A percentile compares a stretch with the other conserved stretches of the same genome.
These are phyloP conservation scores for Glyptemys insculpta DNA, from an alignment of 2,797 vertebrate genomes.

Conservation along the genomic window DNA sequence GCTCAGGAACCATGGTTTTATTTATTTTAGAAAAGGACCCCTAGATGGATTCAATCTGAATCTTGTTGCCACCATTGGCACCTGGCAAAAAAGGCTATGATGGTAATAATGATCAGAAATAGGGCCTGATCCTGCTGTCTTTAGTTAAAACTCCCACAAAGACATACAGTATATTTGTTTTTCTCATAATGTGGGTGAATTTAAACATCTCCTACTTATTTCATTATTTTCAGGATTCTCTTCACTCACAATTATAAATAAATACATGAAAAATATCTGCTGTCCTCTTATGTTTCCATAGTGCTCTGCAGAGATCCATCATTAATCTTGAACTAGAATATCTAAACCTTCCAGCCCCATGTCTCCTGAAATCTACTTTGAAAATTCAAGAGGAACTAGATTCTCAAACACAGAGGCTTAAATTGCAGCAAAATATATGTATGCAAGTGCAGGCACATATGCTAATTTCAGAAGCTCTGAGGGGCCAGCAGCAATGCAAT, in stretches of 20 bases:
- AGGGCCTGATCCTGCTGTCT: background rate
- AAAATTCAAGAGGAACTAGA: background rate
- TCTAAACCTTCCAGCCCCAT: background rate
- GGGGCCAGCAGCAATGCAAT: background rate
- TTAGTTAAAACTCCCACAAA: background rate
- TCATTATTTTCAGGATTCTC: background rate
- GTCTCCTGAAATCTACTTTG: background rate
- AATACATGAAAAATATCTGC: background rate
- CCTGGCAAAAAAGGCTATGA: background rate
- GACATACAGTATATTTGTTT: background rate
- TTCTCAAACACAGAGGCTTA: background rate
- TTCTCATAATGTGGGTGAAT: background rate
- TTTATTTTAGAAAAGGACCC: too few species aligned
- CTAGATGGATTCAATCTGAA: too few species aligned
- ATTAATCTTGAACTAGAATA: background rate
- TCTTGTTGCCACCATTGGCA: background rate
- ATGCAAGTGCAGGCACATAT: background rate
- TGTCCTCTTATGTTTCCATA: background rate
- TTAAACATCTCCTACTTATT: background rate
- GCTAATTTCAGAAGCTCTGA: background rate
- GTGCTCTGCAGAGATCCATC: background rate
- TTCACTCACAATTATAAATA: background rate
- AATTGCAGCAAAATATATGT: background rate
- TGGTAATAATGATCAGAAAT: background rate
- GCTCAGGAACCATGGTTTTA: background rate